Evolutionary conservation across 2,888 invertebrate species (phyloP).

Genomic region (Plagodis dolabraria): DNA sequence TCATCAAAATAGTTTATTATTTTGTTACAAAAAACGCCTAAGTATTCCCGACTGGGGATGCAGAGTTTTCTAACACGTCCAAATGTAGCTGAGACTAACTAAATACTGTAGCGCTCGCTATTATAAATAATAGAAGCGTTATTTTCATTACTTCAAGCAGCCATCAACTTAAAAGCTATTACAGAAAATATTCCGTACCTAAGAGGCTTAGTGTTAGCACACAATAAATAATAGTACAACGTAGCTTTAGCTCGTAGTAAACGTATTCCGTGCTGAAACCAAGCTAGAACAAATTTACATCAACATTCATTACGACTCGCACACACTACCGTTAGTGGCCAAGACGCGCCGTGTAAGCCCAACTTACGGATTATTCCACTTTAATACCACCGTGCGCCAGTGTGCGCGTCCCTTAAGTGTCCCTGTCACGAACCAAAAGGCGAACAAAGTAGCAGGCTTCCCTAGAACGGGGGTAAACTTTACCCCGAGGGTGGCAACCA

Average conservation of each 20-base stretch:
- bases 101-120: too few species aligned
- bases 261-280: neutral
- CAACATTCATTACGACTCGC: constrained; percentile 18
- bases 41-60: too few species aligned
- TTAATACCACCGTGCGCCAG: constrained; percentile 63
- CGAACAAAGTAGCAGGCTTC: constrained; percentile 76
- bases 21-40: too few species aligned
- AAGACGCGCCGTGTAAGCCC: constrained; percentile 19
- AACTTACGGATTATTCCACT: constrained; percentile 56
- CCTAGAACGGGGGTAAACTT: constrained; percentile 76
- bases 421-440: constrained; percentile 81
- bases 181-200: too few species aligned
- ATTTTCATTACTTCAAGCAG: too few species aligned
- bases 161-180: too few species aligned
- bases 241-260: neutral
- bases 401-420: constrained; percentile 82
- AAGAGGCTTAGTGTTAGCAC: neutral
- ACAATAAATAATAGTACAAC: neutral
- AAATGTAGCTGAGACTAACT: too few species aligned
- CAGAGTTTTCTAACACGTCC: too few species aligned
- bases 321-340: constrained; percentile 1
- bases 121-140: too few species aligned
- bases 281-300: constrained; percentile 13
- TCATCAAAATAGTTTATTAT: too few species aligned
- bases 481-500: constrained; percentile 68